Conservation (phyloP, 2,113 vertebrate species). For the Falcunculus frontatus region DNA sequence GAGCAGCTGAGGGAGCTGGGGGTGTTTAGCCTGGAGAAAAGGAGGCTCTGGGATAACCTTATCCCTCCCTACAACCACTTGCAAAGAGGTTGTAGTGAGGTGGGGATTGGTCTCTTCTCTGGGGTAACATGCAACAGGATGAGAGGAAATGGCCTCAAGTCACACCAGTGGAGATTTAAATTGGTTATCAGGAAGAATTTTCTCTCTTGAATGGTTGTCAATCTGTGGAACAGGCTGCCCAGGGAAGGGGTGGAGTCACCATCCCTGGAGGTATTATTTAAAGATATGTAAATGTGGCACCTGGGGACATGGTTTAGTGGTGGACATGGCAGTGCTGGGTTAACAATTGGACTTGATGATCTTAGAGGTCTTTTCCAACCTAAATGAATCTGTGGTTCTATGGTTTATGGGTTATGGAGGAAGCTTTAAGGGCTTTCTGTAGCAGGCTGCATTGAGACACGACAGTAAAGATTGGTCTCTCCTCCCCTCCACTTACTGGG, state of each 20-base stretch:
- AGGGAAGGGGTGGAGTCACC: neutral
- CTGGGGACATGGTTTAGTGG: neutral
- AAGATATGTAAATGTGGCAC: neutral
- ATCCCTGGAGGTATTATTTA: neutral
- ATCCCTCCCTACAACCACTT: neutral
- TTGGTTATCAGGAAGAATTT: neutral
- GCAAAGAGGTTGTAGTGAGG: neutral
- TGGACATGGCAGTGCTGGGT: neutral
- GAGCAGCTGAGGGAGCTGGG: neutral
- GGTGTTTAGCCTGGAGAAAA: neutral
- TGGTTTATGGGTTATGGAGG: neutral
- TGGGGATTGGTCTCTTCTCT: neutral
- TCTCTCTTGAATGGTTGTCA: accelerated
- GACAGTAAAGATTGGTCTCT: neutral
- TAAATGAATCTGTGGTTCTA: neutral
- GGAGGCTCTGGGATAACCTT: neutral
- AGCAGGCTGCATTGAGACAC: neutral
- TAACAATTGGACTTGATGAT: neutral
- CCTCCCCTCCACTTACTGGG: neutral
- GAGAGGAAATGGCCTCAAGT: neutral
- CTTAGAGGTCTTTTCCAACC: neutral
- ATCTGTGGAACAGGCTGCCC: neutral
- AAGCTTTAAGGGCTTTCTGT: neutral
- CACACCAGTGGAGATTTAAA: neutral
- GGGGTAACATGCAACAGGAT: accelerated